phyloP scores from a whole-genome alignment of 2,113 vertebrate genomes.

The Sebastes schlegelii region DNA sequence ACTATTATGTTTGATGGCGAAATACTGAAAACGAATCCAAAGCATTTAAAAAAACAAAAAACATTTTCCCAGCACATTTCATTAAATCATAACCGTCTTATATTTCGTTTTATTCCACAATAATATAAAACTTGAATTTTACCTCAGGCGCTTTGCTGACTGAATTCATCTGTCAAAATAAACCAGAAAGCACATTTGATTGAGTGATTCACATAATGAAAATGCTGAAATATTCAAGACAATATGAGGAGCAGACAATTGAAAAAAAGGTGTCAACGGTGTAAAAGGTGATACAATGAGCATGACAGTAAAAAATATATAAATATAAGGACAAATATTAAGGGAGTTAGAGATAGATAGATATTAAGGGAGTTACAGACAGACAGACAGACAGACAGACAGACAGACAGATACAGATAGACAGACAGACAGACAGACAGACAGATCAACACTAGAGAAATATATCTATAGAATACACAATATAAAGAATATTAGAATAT shows the following conservation, averaged over 20 bases:
- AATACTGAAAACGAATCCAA: background rate
- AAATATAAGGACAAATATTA: background rate
- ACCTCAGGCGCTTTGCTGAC: slow-evolving; percentile 26
- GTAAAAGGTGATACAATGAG: background rate
- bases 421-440: too few species aligned
- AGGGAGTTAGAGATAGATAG: background rate
- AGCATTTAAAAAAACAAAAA: accelerated
- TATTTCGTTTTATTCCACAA: background rate
- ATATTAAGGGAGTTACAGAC: background rate
- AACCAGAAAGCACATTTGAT: background rate
- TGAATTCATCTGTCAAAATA: slow-evolving; percentile 13
- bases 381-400: too few species aligned
- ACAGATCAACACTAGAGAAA: too few species aligned
- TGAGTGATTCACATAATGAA: background rate
- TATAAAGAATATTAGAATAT: too few species aligned
- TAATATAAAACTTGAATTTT: background rate
- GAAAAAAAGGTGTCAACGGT: background rate
- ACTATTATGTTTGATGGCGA: background rate
- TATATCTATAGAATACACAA: too few species aligned
- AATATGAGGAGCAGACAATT: background rate
- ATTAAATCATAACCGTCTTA: too few species aligned
- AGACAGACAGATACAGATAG: too few species aligned
- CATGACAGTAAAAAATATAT: background rate
- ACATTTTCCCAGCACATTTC: background rate
- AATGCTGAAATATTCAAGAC: background rate